Evolutionary conservation across 2,797 vertebrate genomes (phyloP).

Genomic region (Peromyscus aztecus): DNA sequence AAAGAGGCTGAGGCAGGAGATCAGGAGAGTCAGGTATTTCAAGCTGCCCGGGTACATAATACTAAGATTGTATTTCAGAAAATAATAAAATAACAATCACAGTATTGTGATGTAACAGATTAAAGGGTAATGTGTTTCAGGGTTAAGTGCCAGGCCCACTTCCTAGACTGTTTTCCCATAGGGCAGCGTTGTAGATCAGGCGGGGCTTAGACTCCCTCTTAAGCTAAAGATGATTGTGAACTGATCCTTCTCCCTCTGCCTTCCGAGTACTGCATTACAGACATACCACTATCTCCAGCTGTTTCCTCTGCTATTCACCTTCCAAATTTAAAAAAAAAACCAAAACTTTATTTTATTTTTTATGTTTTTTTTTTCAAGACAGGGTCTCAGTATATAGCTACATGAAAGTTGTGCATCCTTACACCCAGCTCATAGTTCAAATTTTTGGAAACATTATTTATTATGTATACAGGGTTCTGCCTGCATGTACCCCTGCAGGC

Average conservation of each 20-base stretch:
- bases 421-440: not conserved
- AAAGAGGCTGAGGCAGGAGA: not conserved
- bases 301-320: not conserved
- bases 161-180: not conserved
- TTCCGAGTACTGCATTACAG: not conserved
- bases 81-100: not conserved
- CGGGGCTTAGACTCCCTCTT: not conserved
- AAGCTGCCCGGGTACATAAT: no score
- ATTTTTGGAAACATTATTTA: not conserved
- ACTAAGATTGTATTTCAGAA: not conserved
- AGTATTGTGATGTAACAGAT: not conserved
- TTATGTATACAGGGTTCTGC: no score
- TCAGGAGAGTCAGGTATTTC: not conserved
- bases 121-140: not conserved
- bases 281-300: not conserved
- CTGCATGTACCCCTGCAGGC: not conserved
- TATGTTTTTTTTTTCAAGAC: not conserved
- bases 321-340: not conserved
- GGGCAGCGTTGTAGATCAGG: not conserved
- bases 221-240: not conserved
- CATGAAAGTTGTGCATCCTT: not conserved
- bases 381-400: not conserved
- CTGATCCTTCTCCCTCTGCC: not conserved
- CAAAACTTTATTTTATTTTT: not conserved
- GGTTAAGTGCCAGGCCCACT: not conserved